A percentile compares a stretch with the other conserved stretches of the same genome.
Conservation (phyloP, 2,113 vertebrate species). For the Ancistrus triradiatus region DNA sequence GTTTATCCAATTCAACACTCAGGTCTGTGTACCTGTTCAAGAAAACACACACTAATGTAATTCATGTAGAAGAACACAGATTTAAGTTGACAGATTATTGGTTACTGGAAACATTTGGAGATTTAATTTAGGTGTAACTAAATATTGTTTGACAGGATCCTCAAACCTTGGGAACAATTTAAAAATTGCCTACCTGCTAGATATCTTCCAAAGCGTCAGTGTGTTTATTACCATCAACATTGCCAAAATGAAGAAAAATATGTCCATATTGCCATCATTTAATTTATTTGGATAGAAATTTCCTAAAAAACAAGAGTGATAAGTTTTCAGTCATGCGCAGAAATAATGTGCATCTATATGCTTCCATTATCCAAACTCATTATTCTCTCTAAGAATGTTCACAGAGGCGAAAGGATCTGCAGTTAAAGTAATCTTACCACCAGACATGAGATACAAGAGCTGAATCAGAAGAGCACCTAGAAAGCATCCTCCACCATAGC, state of each 20-base stretch:
- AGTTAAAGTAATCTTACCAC: conserved; percentile 66
- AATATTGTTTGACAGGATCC: no score
- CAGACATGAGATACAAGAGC: conserved; percentile 70
- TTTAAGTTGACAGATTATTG: no score
- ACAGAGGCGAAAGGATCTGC: not conserved
- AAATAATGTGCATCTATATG: no score
- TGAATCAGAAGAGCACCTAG: conserved; percentile 79
- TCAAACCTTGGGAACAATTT: no score
- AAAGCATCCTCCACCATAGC: conserved; percentile 84
- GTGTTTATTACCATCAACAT: conserved; percentile 77
- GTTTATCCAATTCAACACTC: conserved; percentile 62
- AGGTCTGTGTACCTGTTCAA: conserved; percentile 74
- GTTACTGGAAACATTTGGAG: no score
- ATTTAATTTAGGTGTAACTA: no score
- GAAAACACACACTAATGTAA: not conserved
- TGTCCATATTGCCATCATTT: conserved; percentile 83
- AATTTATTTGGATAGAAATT: conserved; percentile 83
- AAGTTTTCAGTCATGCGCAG: not conserved
- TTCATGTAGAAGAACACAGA: not conserved
- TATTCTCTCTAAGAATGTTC: no score
- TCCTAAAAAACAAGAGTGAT: conserved; percentile 62
- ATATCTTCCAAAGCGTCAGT: conserved; percentile 78
- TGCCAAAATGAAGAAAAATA: conserved; percentile 85
- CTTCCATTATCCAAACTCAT: no score
- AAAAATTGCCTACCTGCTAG: conserved; percentile 72